Conservation (phyloP, 2,113 vertebrate genomes). For the Channa maculata region DNA sequence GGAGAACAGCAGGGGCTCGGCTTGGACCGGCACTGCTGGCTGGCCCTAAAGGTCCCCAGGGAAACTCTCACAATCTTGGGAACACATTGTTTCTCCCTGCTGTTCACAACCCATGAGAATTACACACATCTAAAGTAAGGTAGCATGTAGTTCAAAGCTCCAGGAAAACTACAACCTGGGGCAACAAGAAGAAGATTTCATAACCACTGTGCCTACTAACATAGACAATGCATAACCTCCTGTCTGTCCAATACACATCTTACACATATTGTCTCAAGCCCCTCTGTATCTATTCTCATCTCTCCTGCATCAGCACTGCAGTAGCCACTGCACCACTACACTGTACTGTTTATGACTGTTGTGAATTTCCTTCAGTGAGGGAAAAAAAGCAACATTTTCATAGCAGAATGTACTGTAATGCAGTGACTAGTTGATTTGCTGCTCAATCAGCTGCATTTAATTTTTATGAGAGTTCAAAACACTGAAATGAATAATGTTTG, state of each 20-base stretch:
- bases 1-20: constrained; percentile 23
- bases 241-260: no score
- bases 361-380: neutral
- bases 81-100: constrained; percentile 12
- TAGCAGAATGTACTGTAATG: no score
- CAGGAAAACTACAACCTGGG: neutral
- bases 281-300: neutral
- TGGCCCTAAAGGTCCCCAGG: constrained; percentile 16
- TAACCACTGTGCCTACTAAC: neutral
- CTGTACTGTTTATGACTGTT: neutral
- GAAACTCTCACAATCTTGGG: constrained; percentile 25
- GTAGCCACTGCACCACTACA: constrained; percentile 1
- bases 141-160: neutral
- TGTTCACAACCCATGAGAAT: constrained; percentile 4
- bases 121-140: neutral
- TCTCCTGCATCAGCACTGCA: no score
- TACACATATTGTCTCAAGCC: neutral
- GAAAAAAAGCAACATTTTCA: no score
- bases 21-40: constrained; percentile 5
- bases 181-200: neutral
- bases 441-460: no score
- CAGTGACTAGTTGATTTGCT: no score
- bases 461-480: no score
- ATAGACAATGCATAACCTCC: neutral
- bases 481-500: no score